Evolutionary conservation across 1,140 invertebrate genomes (phyloP).

Genomic region (Drosophila neocordata): DNA sequence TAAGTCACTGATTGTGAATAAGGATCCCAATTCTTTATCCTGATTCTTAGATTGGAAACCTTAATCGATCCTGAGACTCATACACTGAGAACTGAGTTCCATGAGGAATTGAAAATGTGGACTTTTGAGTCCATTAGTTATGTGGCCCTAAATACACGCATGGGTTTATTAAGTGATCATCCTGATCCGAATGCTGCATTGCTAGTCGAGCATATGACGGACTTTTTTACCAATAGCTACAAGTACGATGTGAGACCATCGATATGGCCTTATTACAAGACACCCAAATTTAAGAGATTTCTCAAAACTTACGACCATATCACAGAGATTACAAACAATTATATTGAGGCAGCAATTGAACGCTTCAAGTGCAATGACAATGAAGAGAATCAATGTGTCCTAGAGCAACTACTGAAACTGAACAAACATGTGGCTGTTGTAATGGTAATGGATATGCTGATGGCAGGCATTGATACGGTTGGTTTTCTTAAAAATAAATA

Average conservation of each 20-base stretch:
- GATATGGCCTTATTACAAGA: constrained; percentile 86
- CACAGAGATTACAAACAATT: constrained; percentile 60
- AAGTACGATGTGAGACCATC: constrained; percentile 86
- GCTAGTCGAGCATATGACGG: constrained; percentile 85
- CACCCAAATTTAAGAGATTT: constrained; percentile 84
- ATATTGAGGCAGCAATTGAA: constrained; percentile 65
- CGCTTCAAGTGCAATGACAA: constrained; percentile 83
- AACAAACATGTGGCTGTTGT: constrained; percentile 85
- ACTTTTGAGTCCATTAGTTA: constrained; percentile 88
- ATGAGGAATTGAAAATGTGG: constrained; percentile 87
- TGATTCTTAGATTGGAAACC: constrained; percentile 83
- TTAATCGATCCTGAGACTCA: constrained; percentile 83
- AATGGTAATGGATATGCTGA: constrained; percentile 89
- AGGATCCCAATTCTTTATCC: too few species aligned
- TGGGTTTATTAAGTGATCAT: constrained; percentile 82
- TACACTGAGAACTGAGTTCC: constrained; percentile 85
- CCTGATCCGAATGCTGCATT: constrained; percentile 83
- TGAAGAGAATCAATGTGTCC: constrained; percentile 84
- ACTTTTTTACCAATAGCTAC: constrained; percentile 83
- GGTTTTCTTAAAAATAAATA: not conserved
- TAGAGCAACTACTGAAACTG: constrained; percentile 85
- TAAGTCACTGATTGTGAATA: too few species aligned
- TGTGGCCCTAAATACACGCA: constrained; percentile 85
- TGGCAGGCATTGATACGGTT: constrained; percentile 91
- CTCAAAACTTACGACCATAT: constrained; percentile 83